Conservation (phyloP, 1,140 invertebrate species). For the Polypedilum pembai region DNA sequence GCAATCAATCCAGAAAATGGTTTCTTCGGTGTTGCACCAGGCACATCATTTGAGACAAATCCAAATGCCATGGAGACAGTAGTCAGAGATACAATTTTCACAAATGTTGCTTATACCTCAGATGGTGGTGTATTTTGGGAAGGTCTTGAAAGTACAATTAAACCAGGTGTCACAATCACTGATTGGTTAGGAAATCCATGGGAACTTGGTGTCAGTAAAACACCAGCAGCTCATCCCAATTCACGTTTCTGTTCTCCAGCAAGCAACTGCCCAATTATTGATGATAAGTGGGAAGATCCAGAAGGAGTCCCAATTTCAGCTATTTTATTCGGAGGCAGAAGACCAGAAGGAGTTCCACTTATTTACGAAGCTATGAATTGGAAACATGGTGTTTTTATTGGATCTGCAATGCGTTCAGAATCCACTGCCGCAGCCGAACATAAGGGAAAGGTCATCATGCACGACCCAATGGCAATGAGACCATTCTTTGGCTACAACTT, state of each 20-base stretch:
- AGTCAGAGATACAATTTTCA: conserved; percentile 82
- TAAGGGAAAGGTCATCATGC: conserved; percentile 81
- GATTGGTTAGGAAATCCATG: conserved; percentile 70
- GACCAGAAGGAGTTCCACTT: conserved; percentile 80
- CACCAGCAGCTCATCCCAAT: conserved; percentile 77
- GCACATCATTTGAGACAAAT: conserved; percentile 80
- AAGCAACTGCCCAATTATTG: conserved; percentile 80
- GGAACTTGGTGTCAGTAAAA: conserved; percentile 51
- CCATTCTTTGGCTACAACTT: conserved; percentile 97
- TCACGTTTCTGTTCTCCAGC: conserved; percentile 86
- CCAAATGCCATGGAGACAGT: conserved; percentile 89
- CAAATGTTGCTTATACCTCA: conserved; percentile 84
- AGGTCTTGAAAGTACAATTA: conserved; percentile 73
- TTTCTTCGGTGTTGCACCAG: conserved; percentile 94
- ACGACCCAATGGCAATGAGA: conserved; percentile 93
- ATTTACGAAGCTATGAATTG: conserved; percentile 82
- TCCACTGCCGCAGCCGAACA: conserved; percentile 91
- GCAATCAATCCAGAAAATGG: conserved; percentile 95
- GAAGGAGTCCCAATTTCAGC: conserved; percentile 82
- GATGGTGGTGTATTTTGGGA: conserved; percentile 91
- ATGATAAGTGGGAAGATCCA: conserved; percentile 67
- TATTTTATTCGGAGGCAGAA: conserved; percentile 85
- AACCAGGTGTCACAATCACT: conserved; percentile 52
- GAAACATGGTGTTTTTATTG: conserved; percentile 88
- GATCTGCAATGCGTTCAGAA: conserved; percentile 83